Base-by-base conservation (phyloP, 2,888 invertebrate genomes). In the Metellina segmentata region DNA sequence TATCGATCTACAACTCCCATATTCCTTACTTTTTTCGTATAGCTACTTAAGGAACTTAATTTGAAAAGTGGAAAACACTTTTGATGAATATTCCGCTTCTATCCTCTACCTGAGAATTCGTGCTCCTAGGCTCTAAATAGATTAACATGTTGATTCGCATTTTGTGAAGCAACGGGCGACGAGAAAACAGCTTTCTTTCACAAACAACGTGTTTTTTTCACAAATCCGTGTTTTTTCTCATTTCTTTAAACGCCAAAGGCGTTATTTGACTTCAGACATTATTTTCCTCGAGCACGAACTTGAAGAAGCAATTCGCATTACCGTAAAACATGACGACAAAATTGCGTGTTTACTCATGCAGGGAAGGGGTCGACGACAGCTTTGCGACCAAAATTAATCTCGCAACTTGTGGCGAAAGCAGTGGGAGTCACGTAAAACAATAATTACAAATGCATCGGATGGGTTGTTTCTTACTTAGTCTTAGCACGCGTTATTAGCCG, bases 341-440 rank as follows among this genome's bases (percentile, higher is more conserved):
- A 77, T 77, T 77, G 79, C 79, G 79, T 79, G 79, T 79, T 79
- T 20, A 13, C 53, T 53, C 6, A 16, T 61, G 61, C 69, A 77
- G 11, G n/a, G 52, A 20, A 77, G 52, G 2, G 51, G 77, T 0
- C 19, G 79, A 79, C 34, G 79, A 79, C 79, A 79, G 61, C 61
- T 34, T 79, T 61, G 19, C 61, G 61, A 79, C 61, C 53, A 61
- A 61, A 79, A 79, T 79, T 79, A 79, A 79, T 79, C 79, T 79
- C 20, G 49, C 11, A 79, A 13, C 61, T 79, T 61, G 20, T 79
- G 16, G 72, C 34, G n/a, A 34, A 34, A 34, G 34, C 20, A 61
- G 79, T 7, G 34, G 16, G 20, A 61, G 20, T 61, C 48, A 69
- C 61, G 61, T 61, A 79, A 61, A 61, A 79, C 79, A 79, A 79